These are phyloP conservation scores for Sebastes iracundus DNA, from an alignment of 2,797 vertebrate species.

Conservation along the genomic window DNA sequence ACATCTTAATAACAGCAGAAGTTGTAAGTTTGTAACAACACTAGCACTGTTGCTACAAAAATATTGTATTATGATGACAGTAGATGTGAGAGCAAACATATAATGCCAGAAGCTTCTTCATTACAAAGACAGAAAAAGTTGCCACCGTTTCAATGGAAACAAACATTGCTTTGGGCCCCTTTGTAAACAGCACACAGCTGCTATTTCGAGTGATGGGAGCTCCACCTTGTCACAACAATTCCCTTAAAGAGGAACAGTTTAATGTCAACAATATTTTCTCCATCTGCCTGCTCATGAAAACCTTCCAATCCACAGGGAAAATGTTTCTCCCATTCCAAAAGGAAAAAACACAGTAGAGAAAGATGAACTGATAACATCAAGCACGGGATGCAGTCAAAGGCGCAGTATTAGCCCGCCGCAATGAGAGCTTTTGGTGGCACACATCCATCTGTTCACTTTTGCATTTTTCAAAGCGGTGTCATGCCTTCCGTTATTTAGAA, in stretches of 20 bases:
- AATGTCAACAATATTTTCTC: constrained; percentile 88
- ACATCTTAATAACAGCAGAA: constrained; percentile 25
- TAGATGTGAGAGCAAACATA: constrained; percentile 77
- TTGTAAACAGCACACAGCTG: constrained; percentile 86
- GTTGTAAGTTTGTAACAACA: constrained; percentile 21
- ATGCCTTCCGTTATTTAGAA: constrained; percentile 59
- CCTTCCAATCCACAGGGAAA: constrained; percentile 79
- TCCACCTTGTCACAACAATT: constrained; percentile 88
- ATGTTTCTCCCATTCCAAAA: constrained; percentile 66
- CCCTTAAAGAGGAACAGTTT: constrained; percentile 88
- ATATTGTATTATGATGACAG: constrained; percentile 73
- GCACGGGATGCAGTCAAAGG: constrained; percentile 65
- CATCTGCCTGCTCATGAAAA: constrained; percentile 84
- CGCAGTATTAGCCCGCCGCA: constrained; percentile 60
- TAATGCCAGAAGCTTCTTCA: constrained; percentile 78
- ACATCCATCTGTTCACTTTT: constrained; percentile 74
- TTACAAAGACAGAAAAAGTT: constrained; percentile 79
- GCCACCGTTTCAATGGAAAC: constrained; percentile 82
- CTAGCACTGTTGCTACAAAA: constrained; percentile 56
- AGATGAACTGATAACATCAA: constrained; percentile 76
- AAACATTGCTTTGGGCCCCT: constrained; percentile 85
- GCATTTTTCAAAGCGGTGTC: constrained; percentile 70
- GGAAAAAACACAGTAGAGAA: constrained; percentile 61
- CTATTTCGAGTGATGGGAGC: constrained; percentile 86
- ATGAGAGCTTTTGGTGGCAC: constrained; percentile 61